Evolutionary conservation across 2,113 vertebrate genomes (phyloP), one percentile per base, ranked within the genome.

Genomic region (Lonchura striata): DNA sequence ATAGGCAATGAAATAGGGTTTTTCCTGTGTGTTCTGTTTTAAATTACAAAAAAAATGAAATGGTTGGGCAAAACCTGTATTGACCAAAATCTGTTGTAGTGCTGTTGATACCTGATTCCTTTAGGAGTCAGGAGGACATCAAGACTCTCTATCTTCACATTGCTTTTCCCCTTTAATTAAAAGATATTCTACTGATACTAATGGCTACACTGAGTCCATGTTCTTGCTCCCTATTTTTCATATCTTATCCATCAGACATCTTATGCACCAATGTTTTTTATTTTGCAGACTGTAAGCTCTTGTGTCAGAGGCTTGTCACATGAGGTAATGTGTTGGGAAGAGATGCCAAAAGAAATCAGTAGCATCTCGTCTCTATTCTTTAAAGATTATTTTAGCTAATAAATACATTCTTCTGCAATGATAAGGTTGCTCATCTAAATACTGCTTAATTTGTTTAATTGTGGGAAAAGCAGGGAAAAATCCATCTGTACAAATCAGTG

Each of bases 401-500:
- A 92, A 92, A 82, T 92, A 46, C 3, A 47, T 95, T 92, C 30
- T 86, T 94, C 75, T 7, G 10, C 84, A 93, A 42, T 91, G 54
- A 87, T 95, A 59, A 96, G 86, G 42, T 57, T 91, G 59, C 85
- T 94, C 41, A 91, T 96, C 75, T 96, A 90, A 95, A 93, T 92
- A 70, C 54, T 94, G 63, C 69, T 81, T 94, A 82, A 95, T 95
- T 95, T 94, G 71, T 87, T 90, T 93, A 93, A 95, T 95, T 91
- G 82, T 86, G 75, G 85, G 68, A 82, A 90, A 86, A 64, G 78
- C 57, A n/a, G 89, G 52, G 77, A 61, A 88, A 94, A 92, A 71
- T 88, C 89, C 75, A 88, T 92, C 92, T 95, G 69, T 70, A 84
- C 52, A 68, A 83, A 84, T 78, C 9, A 11, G 60, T 91, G 69